phyloP scores from a whole-genome alignment of 2,113 vertebrate species.

The Rhizomys pruinosus region DNA sequence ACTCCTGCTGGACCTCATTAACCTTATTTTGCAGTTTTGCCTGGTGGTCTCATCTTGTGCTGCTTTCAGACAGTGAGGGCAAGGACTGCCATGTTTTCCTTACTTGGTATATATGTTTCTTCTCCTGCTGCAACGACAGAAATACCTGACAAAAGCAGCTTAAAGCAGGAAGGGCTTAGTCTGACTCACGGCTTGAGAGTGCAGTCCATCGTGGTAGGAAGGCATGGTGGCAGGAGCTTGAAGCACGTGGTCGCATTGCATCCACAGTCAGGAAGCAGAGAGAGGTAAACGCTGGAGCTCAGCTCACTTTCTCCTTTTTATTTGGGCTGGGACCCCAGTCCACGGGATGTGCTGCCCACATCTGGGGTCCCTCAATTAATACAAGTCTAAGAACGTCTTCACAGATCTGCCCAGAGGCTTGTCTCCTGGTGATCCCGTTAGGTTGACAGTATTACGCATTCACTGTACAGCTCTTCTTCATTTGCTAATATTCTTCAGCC shows the following conservation, averaged over 20 bases:
- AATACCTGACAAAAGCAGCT: no score
- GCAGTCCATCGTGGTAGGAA: neutral
- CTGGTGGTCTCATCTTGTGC: neutral
- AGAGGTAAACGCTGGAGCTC: neutral
- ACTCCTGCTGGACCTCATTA: neutral
- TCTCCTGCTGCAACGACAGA: neutral
- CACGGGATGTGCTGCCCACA: neutral
- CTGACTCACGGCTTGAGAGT: neutral
- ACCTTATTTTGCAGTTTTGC: neutral
- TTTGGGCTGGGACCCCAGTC: neutral
- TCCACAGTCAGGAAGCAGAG: neutral
- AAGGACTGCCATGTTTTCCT: neutral
- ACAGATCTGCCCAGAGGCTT: neutral
- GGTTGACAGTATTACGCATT: neutral
- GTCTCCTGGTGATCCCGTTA: neutral
- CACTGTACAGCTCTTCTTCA: no score
- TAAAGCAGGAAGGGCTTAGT: neutral
- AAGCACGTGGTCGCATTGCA: neutral
- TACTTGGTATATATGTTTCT: neutral
- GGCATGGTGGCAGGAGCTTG: neutral
- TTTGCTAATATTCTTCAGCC: neutral
- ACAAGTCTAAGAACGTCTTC: neutral
- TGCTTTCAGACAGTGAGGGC: neutral
- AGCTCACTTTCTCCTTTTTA: neutral
- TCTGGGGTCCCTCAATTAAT: neutral